Conservation (phyloP, 2,113 vertebrate species). For the Nesogale talazaci region DNA sequence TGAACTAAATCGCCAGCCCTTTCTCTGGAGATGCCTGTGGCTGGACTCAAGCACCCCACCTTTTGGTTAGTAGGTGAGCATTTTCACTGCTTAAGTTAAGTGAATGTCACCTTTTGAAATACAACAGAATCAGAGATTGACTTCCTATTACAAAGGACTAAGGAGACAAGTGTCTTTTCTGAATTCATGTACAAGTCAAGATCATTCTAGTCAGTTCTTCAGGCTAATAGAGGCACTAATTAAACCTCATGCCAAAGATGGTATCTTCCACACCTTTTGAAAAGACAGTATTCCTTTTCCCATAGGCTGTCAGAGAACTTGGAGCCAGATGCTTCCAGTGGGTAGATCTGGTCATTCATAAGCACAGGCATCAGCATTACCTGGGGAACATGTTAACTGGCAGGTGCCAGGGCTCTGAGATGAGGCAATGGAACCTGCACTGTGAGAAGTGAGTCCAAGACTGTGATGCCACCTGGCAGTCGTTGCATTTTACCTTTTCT, state of each 20-base stretch:
- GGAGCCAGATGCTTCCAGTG: not conserved
- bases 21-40: not conserved
- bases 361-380: not conserved
- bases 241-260: not conserved
- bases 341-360: too few species aligned
- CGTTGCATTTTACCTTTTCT: not conserved
- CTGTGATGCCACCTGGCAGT: not conserved
- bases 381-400: not conserved
- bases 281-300: not conserved
- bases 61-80: not conserved
- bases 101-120: not conserved
- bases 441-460: not conserved
- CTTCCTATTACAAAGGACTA: not conserved
- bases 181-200: conserved; percentile 9
- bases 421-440: not conserved
- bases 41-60: not conserved
- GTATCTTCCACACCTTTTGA: not conserved
- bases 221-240: not conserved
- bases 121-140: not conserved
- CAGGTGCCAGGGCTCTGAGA: not conserved
- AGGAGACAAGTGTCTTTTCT: not conserved
- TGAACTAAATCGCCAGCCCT: not conserved
- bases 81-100: not conserved
- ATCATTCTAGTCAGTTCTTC: not conserved
- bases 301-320: not conserved